Evolutionary conservation across 2,888 invertebrate species (phyloP).

Genomic region (Phymatocera aterrima): DNA sequence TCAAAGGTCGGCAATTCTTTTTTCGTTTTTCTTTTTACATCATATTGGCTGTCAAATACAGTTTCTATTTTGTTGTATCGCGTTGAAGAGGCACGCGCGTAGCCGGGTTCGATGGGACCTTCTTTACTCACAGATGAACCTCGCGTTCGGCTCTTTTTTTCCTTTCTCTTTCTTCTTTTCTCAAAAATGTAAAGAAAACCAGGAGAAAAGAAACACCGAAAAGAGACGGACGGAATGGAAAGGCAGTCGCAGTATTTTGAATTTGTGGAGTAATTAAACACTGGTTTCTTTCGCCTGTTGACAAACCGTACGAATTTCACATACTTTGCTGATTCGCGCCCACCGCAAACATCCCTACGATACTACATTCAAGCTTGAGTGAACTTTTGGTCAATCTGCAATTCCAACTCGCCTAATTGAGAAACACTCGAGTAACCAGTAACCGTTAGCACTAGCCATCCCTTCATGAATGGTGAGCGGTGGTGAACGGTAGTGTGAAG

Average conservation of each 20-base stretch:
- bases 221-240: too few relatives aligned
- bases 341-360: not conserved
- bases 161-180: too few relatives aligned
- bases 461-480: not conserved
- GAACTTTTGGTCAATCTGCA: slow-evolving; percentile 57
- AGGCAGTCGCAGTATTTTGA: too few relatives aligned
- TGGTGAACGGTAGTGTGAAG: not conserved
- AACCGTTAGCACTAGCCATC: slow-evolving; percentile 26
- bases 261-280: too few relatives aligned
- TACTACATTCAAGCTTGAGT: not conserved
- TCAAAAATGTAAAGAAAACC: too few relatives aligned
- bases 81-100: not conserved
- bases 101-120: too few relatives aligned
- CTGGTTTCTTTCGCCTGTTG: too few relatives aligned
- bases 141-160: too few relatives aligned
- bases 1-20: not conserved
- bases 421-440: slow-evolving; percentile 50
- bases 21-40: not conserved
- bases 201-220: too few relatives aligned
- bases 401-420: slow-evolving; percentile 64
- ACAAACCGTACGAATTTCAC: too few relatives aligned
- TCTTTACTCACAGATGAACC: too few relatives aligned
- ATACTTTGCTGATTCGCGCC: too few relatives aligned
- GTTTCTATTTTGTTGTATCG: not conserved
- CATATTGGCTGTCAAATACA: slow-evolving; percentile 4